Percentiles rank a stretch among this genome's conserved stretches.
Evolutionary conservation across 1,140 invertebrate species (phyloP).

Genomic region (Drosophila biarmipes): DNA sequence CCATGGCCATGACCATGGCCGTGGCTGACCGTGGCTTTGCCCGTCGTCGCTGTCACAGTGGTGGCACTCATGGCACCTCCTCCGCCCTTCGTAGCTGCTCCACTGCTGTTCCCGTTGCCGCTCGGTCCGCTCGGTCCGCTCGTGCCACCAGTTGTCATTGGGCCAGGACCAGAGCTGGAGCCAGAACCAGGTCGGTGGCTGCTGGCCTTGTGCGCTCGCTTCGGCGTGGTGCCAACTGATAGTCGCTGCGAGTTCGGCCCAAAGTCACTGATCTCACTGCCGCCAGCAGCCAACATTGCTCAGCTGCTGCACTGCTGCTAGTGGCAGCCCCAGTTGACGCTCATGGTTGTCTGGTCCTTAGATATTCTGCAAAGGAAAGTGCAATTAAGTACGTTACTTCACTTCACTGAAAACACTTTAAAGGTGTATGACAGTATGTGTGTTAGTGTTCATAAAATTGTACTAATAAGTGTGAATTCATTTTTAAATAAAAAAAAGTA

Average conservation of each 20-base stretch:
- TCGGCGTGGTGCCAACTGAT: conserved; percentile 27
- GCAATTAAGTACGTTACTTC: neutral
- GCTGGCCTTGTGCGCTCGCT: conserved; percentile 13
- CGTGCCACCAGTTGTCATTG: conserved; percentile 26
- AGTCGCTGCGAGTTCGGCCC: conserved; percentile 22
- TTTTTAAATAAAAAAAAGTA: neutral
- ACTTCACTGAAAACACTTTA: no score
- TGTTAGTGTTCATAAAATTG: no score
- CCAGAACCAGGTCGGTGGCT: neutral
- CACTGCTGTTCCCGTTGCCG: conserved; percentile 12
- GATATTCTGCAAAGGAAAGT: neutral
- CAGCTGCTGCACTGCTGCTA: conserved; percentile 4
- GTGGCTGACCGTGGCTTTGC: conserved; percentile 26
- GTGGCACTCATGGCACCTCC: conserved; percentile 27
- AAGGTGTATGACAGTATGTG: no score
- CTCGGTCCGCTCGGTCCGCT: neutral
- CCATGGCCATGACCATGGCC: conserved; percentile 11
- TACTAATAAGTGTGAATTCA: no score
- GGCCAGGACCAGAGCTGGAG: neutral
- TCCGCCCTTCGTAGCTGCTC: neutral
- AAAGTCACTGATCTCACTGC: conserved; percentile 12
- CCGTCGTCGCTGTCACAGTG: conserved; percentile 24
- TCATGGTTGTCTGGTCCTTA: neutral
- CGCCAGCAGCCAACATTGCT: conserved; percentile 36
- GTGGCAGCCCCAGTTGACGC: neutral